These are phyloP conservation scores for Myripristis murdjan DNA, from an alignment of 2,797 vertebrate species.

Conservation along the genomic window DNA sequence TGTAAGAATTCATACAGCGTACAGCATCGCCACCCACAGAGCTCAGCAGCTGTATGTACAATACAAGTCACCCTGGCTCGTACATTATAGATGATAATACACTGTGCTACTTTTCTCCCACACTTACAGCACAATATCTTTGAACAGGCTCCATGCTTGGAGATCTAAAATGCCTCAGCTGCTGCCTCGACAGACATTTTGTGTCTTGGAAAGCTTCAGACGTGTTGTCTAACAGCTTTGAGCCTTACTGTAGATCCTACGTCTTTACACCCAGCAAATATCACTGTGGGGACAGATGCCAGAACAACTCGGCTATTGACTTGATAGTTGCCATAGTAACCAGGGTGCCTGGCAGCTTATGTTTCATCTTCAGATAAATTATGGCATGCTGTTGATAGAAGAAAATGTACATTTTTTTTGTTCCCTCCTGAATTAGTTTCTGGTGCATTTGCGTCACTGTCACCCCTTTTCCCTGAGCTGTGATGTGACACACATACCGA, in stretches of 20 bases:
- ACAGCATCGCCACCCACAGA: conserved; percentile 24
- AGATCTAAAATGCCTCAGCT: conserved; percentile 64
- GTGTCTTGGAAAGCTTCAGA: conserved; percentile 74
- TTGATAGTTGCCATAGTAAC: conserved; percentile 84
- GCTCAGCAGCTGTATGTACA: conserved; percentile 16
- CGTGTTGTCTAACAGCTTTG: conserved; percentile 72
- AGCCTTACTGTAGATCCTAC: conserved; percentile 75
- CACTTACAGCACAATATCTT: conserved; percentile 25
- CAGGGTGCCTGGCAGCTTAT: conserved; percentile 78
- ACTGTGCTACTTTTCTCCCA: conserved; percentile 33
- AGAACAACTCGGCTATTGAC: conserved; percentile 80
- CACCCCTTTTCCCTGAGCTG: conserved; percentile 70
- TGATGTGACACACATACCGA: conserved; percentile 79
- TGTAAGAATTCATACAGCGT: background rate
- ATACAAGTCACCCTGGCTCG: background rate
- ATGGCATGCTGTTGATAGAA: conserved; percentile 73
- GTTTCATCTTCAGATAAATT: conserved; percentile 84
- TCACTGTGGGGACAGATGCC: conserved; percentile 75
- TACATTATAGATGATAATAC: conserved; percentile 32
- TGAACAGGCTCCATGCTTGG: conserved; percentile 40
- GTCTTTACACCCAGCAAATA: conserved; percentile 71
- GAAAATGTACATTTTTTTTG: conserved; percentile 55
- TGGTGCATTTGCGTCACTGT: conserved; percentile 79
- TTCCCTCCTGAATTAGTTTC: conserved; percentile 68
- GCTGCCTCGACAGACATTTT: conserved; percentile 77